Base-by-base conservation (phyloP, 2,888 invertebrate species). In the Drosophila bunnanda region DNA sequence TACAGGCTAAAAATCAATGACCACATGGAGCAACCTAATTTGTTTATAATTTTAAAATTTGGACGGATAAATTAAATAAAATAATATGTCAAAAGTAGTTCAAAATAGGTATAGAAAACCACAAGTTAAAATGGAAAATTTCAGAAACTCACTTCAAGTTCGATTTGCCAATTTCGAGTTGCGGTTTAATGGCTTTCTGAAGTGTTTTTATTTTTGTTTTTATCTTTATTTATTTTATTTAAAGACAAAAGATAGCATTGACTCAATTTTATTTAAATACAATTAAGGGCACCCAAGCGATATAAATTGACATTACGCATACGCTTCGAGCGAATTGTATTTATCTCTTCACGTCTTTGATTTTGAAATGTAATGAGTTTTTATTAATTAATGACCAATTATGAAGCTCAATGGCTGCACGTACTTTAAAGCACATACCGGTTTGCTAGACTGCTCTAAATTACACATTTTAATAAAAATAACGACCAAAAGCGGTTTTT, bases 391-490 rank as follows among this genome's bases (percentile, higher is more conserved):
- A 39, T 41, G 44, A 36, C 43, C 50, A 66, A 71, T 75, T 57
- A 39, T 66, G 43, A 50, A 44, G 65, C 54, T 50, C 36, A 57
- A 75, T 67, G 54, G 30, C 46, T 46, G 22, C 46, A 32, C 68
- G 53, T 56, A 57, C 54, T 57, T 65, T 66, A 43, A 65, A 65
- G 54, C 52, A 52, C 61, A 52, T 52, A 67, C 78, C 70, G 72
- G 78, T 83, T 83, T 73, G 58, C 64, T 57, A 57, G 74, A 59
- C 67, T 48, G 61, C 68, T 69, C 62, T 56, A 73, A 85, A 80
- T 85, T 68, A 50, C 66, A 67, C 73, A 83, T 88, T 82, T 86
- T 83, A 83, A 82, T 77, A 62, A 54, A 69, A 70, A 88, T 80
- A 77, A 78, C 64, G 59, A 50, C 38, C 65, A 69, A 83, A 78